A percentile compares a stretch with the other conserved stretches of the same genome.
phyloP scores from a whole-genome alignment of 2,888 invertebrate genomes.

The Limnephilus auricula region DNA sequence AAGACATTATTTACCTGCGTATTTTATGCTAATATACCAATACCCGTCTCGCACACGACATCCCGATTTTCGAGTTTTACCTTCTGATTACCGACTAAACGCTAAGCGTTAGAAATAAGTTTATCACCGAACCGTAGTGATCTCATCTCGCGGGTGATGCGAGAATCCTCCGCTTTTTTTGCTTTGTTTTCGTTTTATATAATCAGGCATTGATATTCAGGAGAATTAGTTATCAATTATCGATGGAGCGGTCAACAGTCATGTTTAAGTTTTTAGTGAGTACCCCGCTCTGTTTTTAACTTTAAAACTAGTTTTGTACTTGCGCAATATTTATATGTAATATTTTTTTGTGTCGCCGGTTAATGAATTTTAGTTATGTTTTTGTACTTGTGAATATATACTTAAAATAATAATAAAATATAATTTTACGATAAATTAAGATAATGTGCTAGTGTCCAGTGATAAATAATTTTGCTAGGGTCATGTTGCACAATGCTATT shows the following conservation, averaged over 20 bases:
- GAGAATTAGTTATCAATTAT: conserved; percentile 62
- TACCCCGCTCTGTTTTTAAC: conserved; percentile 39
- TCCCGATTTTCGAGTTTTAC: conserved; percentile 37
- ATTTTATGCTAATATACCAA: background rate
- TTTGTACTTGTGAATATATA: background rate
- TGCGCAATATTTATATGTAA: too few relatives aligned
- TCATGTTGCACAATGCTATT: background rate
- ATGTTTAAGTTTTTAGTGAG: conserved; percentile 61
- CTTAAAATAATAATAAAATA: background rate
- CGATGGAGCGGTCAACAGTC: conserved; percentile 64
- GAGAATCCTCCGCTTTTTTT: conserved; percentile 63
- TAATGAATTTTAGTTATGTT: background rate
- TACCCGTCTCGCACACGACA: conserved; percentile 9
- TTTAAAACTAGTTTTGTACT: background rate
- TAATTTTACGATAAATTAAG: background rate
- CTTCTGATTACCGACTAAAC: conserved; percentile 13
- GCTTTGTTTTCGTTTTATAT: conserved; percentile 63
- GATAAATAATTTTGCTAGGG: background rate
- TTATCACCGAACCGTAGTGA: conserved; percentile 53
- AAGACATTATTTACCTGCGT: background rate
- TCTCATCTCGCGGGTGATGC: conserved; percentile 55
- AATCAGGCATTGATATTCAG: conserved; percentile 55
- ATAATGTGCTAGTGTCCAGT: background rate
- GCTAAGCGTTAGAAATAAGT: background rate
- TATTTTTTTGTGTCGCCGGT: background rate